phyloP scores from a whole-genome alignment of 1,140 invertebrate genomes.

The Tetraneura akinire region DNA sequence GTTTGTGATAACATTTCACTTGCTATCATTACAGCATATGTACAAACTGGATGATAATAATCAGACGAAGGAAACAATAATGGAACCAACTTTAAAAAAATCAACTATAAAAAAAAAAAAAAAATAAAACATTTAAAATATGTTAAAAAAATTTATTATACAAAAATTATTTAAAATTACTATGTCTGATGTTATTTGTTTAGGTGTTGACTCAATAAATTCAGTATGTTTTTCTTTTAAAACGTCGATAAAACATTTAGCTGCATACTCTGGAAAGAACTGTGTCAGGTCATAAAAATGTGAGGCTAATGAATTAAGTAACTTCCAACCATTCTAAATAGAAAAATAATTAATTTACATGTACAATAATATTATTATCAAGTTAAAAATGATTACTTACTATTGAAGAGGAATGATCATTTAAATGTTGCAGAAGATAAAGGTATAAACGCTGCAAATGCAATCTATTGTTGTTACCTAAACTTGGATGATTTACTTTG shows the following conservation, averaged over 20 bases:
- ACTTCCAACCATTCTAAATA: constrained; percentile 55
- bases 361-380: background rate
- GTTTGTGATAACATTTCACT: constrained; percentile 72
- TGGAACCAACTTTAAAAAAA: constrained; percentile 78
- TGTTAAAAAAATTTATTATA: too few relatives aligned
- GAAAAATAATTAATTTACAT: constrained; percentile 40
- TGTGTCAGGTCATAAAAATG: constrained; percentile 75
- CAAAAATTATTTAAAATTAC: constrained; percentile 23
- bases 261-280: constrained; percentile 68
- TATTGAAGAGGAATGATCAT: constrained; percentile 61
- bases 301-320: constrained; percentile 64
- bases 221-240: constrained; percentile 71
- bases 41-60: constrained; percentile 82
- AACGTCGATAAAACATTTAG: constrained; percentile 68
- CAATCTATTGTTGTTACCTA: constrained; percentile 75
- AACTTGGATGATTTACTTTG: constrained; percentile 80
- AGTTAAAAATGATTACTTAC: background rate
- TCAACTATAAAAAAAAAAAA: constrained; percentile 63
- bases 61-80: constrained; percentile 85
- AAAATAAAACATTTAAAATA: constrained; percentile 20
- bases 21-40: constrained; percentile 81
- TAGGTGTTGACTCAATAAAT: constrained; percentile 6
- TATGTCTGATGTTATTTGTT: constrained; percentile 35
- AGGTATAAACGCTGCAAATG: constrained; percentile 73
- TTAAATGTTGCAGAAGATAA: constrained; percentile 74